A percentile compares a stretch with the other conserved stretches of the same genome.
Conservation (phyloP, 1,140 invertebrate species). For the Drosophila bifasciata region DNA sequence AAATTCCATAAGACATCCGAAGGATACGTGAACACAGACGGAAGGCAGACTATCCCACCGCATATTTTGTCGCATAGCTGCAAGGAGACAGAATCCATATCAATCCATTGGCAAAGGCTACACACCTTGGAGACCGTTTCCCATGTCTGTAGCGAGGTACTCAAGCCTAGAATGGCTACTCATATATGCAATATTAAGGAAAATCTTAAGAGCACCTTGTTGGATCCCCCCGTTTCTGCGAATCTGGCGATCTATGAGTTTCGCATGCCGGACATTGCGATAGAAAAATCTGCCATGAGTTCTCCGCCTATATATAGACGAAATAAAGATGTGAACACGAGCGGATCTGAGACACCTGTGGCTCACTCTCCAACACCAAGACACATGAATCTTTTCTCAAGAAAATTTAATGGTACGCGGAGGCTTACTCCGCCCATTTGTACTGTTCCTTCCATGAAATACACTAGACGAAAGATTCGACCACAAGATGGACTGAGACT, state of each 20-base stretch:
- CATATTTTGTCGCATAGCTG: no score
- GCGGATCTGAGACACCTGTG: neutral
- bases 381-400: no score
- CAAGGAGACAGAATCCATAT: no score
- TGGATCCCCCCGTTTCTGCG: no score
- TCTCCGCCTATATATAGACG: no score
- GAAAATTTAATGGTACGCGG: neutral
- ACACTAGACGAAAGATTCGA: conserved; percentile 6
- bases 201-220: neutral
- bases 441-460: conserved; percentile 26
- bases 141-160: no score
- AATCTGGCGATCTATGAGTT: conserved; percentile 30
- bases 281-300: neutral
- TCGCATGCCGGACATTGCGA: conserved; percentile 36
- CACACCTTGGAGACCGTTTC: no score
- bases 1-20: no score
- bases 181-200: neutral
- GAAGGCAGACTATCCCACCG: no score
- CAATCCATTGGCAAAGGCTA: no score
- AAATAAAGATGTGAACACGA: neutral
- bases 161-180: no score
- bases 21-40: no score
- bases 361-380: conserved; percentile 1
- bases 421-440: conserved; percentile 15
- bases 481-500: neutral